Conservation (phyloP, 2,797 vertebrate genomes). For the Apodemus agrarius region DNA sequence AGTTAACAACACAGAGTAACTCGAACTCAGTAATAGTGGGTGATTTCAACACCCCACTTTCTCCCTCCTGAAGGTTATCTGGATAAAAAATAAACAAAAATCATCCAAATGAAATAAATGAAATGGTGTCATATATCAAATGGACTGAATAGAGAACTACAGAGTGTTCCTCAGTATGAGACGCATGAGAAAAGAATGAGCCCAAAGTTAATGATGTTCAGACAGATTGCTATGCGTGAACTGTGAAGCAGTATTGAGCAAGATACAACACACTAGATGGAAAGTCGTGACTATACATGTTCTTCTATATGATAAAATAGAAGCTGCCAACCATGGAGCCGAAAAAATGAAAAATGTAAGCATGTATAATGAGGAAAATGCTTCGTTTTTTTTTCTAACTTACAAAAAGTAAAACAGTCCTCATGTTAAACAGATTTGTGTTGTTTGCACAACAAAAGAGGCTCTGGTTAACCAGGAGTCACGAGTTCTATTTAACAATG, state of each 20-base stretch:
- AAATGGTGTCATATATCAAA: not conserved
- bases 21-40: not conserved
- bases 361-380: constrained; percentile 6
- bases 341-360: constrained; percentile 47
- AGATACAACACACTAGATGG: not conserved
- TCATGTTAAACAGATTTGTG: constrained; percentile 21
- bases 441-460: not conserved
- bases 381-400: not conserved
- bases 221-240: not conserved
- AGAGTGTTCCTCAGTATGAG: not conserved
- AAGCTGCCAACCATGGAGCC: constrained; percentile 39
- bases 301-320: constrained; percentile 32
- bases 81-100: not conserved
- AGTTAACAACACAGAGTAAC: not conserved
- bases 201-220: not conserved
- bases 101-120: not conserved
- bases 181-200: not conserved
- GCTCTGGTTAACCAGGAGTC: not conserved
- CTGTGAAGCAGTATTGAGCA: not conserved
- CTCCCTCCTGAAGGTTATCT: not conserved
- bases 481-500: not conserved
- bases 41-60: not conserved
- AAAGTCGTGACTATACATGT: constrained; percentile 46
- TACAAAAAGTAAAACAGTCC: not conserved
- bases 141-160: not conserved